Conservation (phyloP, 1,140 invertebrate genomes). For the Macrobrachium rosenbergii region DNA sequence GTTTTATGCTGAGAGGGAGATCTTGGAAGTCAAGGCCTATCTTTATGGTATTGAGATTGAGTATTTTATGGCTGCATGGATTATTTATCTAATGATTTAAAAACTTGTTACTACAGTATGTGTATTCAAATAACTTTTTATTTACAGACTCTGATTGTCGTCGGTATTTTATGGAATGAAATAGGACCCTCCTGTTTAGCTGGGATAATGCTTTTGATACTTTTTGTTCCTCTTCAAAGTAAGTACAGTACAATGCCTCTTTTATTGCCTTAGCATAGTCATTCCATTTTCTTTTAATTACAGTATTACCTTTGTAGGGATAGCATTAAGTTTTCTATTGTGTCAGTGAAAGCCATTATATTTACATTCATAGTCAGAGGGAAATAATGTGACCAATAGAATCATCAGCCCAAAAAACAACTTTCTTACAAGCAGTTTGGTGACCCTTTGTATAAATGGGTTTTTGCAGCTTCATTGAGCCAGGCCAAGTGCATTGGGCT, state of each 20-base stretch:
- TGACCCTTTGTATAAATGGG: too few species aligned
- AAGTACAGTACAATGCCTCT: slow-evolving; percentile 68
- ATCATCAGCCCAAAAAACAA: too few species aligned
- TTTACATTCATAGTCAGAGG: too few species aligned
- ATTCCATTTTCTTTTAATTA: neutral
- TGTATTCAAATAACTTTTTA: neutral
- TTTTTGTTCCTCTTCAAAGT: slow-evolving; percentile 89
- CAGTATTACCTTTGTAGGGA: neutral
- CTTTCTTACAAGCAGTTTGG: too few species aligned
- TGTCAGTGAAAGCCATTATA: too few species aligned
- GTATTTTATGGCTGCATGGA: neutral
- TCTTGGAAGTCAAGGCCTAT: neutral
- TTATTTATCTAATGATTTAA: neutral
- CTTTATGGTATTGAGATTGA: neutral
- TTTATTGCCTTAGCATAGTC: slow-evolving; percentile 21
- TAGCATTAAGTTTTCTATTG: too few species aligned
- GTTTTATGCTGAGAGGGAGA: too few species aligned
- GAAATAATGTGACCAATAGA: too few species aligned
- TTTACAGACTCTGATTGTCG: slow-evolving; percentile 77
- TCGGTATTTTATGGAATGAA: slow-evolving; percentile 82
- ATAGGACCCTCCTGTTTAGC: slow-evolving; percentile 82
- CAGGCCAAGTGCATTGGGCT: too few species aligned
- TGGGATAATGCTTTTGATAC: slow-evolving; percentile 82
- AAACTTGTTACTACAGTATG: neutral
- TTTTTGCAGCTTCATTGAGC: too few species aligned